Base-by-base conservation (phyloP, 2,113 vertebrate genomes). In the Mionectes macconnelli region DNA sequence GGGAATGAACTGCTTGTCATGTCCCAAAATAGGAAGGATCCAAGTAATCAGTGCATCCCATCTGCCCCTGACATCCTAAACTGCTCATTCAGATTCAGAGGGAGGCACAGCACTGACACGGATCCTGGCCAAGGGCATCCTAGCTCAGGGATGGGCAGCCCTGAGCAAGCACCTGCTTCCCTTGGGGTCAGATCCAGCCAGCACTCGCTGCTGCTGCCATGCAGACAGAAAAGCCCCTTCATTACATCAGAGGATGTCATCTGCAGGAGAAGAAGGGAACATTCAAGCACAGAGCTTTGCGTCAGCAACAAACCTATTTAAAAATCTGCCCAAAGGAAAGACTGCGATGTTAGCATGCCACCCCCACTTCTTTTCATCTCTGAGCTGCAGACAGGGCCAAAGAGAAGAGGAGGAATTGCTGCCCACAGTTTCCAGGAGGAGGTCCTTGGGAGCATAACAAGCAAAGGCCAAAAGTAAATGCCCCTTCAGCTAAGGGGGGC, bases 111-210 rank as follows among this genome's bases (percentile, higher is more conserved):
- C 37, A 39, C 3, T 1, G 31, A 39, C 60, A 42, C 39, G 33
- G 57, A 68, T 10, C 11, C 23, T 2, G 16, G 75, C 62, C 10
- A 17, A 21, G 8, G 59, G 12, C 52, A 55, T 30, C 44, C 74
- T 2, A 6, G 52, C 52, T 64, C 0, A 0, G 35, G 53, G 47
- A 45, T 2, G 4, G 24, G 47, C 5, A 8, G 53, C n/a, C 91
- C 91, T 5, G 23, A 93, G 62, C 35, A 56, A 93, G 37, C 93
- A 96, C 90, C 93, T 97, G 93, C 87, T 97, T 94, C 50, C 30
- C 47, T 69, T 0, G 1, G 84, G 80, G 42, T 47, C 0, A 0
- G 30, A 94, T 87, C 82, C 89, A 95, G 63, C 27, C 69, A 95
- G 64, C 8, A 2, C 12, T 35, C 3, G 0, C 40, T 6, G 4